These are phyloP conservation scores for Burhinus bistriatus DNA, from an alignment of 2,113 vertebrate species.

Conservation along the genomic window DNA sequence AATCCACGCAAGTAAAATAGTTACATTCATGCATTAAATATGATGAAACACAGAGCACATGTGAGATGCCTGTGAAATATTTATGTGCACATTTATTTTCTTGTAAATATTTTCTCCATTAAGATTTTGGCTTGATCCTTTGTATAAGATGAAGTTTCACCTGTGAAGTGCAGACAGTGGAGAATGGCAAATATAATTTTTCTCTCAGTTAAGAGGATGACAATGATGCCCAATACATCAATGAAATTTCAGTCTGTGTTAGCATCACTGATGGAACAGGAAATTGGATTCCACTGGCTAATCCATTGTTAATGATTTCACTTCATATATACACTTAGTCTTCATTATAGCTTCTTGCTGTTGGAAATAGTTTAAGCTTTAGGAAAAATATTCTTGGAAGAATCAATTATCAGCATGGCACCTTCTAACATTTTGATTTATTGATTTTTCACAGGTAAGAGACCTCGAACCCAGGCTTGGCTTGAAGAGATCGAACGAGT, in stretches of 20 bases:
- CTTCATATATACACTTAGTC: conserved; percentile 71
- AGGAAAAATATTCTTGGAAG: conserved; percentile 51
- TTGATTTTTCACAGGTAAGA: conserved; percentile 9
- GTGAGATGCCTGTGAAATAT: conserved; percentile 42
- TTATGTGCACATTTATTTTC: conserved; percentile 36
- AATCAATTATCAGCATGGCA: conserved; percentile 48
- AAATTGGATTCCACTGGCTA: conserved; percentile 72
- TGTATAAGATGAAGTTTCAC: background rate
- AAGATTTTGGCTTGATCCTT: conserved; percentile 28
- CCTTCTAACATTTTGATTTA: conserved; percentile 57
- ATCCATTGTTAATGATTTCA: conserved; percentile 71
- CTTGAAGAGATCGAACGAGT: background rate
- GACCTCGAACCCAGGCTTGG: conserved; percentile 12
- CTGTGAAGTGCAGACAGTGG: background rate
- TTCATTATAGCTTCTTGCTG: conserved; percentile 65
- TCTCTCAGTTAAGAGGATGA: conserved; percentile 43
- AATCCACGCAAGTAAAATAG: background rate
- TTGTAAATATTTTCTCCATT: conserved; percentile 21
- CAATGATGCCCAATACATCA: conserved; percentile 51
- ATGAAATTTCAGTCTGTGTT: conserved; percentile 27
- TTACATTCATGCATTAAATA: conserved; percentile 38
- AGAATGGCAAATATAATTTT: conserved; percentile 38
- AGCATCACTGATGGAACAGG: conserved; percentile 58
- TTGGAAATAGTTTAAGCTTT: conserved; percentile 63
- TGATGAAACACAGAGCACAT: background rate